phyloP scores from a whole-genome alignment of 2,797 vertebrate genomes.

The Psittacula echo region DNA sequence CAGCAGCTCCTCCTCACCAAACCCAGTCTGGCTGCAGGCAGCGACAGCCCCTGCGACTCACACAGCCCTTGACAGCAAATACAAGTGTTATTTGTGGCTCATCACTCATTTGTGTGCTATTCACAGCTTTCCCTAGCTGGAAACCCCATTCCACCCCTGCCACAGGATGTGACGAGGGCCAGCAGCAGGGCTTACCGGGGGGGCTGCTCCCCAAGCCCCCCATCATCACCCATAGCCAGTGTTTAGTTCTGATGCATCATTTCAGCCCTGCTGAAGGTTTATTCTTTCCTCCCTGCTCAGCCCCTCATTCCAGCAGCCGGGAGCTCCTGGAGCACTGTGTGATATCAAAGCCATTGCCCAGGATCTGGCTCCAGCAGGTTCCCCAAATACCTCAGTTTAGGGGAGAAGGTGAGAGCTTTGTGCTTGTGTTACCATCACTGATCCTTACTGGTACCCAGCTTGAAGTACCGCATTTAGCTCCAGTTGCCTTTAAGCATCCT shows the following conservation, averaged over 20 bases:
- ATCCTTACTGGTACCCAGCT: neutral
- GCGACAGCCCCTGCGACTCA: neutral
- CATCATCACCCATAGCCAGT: neutral
- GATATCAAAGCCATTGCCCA: neutral
- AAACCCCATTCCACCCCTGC: neutral
- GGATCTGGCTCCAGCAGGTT: fast-evolving
- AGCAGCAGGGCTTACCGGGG: neutral
- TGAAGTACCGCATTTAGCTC: neutral
- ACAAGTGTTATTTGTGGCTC: neutral
- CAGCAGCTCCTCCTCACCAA: neutral
- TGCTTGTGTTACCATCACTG: fast-evolving
- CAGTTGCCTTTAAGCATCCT: neutral
- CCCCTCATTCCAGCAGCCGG: neutral
- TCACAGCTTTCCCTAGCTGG: neutral
- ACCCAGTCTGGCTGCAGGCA: fast-evolving
- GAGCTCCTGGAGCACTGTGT: fast-evolving
- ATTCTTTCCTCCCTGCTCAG: neutral
- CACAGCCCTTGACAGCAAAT: neutral
- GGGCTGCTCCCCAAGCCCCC: neutral
- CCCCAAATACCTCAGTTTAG: neutral
- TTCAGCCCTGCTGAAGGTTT: neutral
- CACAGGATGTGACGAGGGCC: fast-evolving
- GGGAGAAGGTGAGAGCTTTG: neutral
- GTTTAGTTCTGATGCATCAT: neutral
- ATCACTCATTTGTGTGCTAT: neutral